Percentiles rank a stretch among this genome's conserved stretches.
Evolutionary conservation across 2,888 invertebrate genomes (phyloP).

Genomic region (Leptinotarsa juncta): DNA sequence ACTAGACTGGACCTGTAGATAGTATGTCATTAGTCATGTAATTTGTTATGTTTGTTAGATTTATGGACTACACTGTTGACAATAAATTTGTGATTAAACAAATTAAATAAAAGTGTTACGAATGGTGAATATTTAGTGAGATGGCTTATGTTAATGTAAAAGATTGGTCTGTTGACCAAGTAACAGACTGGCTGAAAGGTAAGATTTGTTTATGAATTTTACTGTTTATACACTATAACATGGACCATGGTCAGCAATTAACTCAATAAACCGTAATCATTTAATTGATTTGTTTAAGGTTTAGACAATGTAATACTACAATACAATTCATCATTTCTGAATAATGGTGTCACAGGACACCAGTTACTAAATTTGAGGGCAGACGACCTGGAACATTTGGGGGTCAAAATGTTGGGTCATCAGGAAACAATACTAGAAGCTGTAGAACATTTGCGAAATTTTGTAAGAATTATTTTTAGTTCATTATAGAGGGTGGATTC

Average conservation of each 20-base stretch:
- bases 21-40: not conserved
- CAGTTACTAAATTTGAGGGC: slow-evolving; percentile 86
- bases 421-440: slow-evolving; percentile 94
- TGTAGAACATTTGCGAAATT: slow-evolving; percentile 88
- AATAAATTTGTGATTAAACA: slow-evolving; percentile 6
- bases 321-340: slow-evolving; percentile 81
- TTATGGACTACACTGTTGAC: not conserved
- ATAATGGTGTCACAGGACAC: slow-evolving; percentile 84
- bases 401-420: slow-evolving; percentile 89
- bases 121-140: not conserved
- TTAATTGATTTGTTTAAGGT: slow-evolving; percentile 68
- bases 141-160: slow-evolving; percentile 89
- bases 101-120: not conserved
- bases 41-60: not conserved
- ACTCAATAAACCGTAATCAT: slow-evolving; percentile 23
- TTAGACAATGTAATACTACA: slow-evolving; percentile 82
- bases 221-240: not conserved
- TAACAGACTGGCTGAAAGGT: slow-evolving; percentile 93
- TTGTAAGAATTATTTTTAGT: slow-evolving; percentile 72
- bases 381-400: slow-evolving; percentile 89
- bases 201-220: slow-evolving; percentile 42
- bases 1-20: not conserved
- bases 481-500: no score
- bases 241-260: slow-evolving; percentile 25
- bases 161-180: slow-evolving; percentile 92